A percentile compares a stretch with the other conserved stretches of the same genome.
Evolutionary conservation across 2,888 invertebrate species (phyloP).

Genomic region (Tromatobia lineatoria): DNA sequence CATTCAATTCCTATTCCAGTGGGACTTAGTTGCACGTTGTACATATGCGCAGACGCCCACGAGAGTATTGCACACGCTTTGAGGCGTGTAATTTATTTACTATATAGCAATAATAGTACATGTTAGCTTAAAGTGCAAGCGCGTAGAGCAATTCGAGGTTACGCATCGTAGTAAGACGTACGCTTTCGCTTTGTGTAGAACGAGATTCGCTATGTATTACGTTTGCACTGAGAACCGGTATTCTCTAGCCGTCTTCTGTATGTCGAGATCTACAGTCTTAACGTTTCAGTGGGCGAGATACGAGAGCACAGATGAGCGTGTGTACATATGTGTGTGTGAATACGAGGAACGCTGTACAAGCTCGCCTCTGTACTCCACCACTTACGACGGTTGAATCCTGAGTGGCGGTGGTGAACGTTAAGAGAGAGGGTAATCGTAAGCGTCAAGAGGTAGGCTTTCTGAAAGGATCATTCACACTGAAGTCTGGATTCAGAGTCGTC

Average conservation of each 20-base stretch:
- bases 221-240: slow-evolving; percentile 44
- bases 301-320: neutral
- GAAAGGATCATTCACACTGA: slow-evolving; percentile 61
- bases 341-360: slow-evolving; percentile 34
- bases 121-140: neutral
- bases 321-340: slow-evolving; percentile 17
- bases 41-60: slow-evolving; percentile 52
- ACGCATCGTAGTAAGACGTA: slow-evolving; percentile 64
- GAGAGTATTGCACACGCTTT: slow-evolving; percentile 41
- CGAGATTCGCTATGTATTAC: slow-evolving; percentile 52
- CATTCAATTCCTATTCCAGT: slow-evolving; percentile 31
- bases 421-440: slow-evolving; percentile 57
- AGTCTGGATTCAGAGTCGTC: neutral
- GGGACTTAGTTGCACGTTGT: slow-evolving; percentile 3
- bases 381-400: slow-evolving; percentile 32
- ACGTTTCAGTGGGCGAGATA: slow-evolving; percentile 60
- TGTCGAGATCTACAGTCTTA: slow-evolving; percentile 46
- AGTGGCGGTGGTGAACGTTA: slow-evolving; percentile 26
- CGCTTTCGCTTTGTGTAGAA: slow-evolving; percentile 58
- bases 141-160: slow-evolving; percentile 66
- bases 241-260: slow-evolving; percentile 43
- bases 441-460: slow-evolving; percentile 40
- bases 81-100: slow-evolving; percentile 50
- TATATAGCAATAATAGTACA: slow-evolving; percentile 11
- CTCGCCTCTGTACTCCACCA: slow-evolving; percentile 19